Base-by-base conservation (phyloP, 2,888 invertebrate genomes). In the Heliconius erato region DNA sequence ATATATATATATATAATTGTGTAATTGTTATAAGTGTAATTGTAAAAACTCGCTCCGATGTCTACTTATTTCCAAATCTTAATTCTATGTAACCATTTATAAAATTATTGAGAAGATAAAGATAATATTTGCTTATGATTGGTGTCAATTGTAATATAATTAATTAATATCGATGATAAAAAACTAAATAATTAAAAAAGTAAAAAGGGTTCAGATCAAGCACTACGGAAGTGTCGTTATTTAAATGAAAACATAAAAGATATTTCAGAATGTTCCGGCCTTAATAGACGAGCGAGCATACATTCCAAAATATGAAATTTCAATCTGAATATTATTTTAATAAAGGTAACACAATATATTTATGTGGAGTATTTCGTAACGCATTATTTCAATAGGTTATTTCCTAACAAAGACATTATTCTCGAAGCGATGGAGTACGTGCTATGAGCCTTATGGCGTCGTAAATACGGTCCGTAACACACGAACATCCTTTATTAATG, bases 351-450 rank as follows among this genome's bases (percentile, higher is more conserved):
- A 76, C 59, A 63, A 63, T 76, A 76, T n/a, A 76, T 63, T 76
- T 80, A 63, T 40, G 69, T 68, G 68, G 40, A 16, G 28, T 26
- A 67, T 67, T 76, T 59, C n/a, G 26, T 40, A 35, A 76, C 59
- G 11, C 76, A 78, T 69, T 79, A 74, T 71, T 74, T 82, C 59
- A 74, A 83, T 67, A 80, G 80, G 63, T 79, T 74, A 65, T 71
- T 82, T 76, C 79, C 65, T 76, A 28, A 69, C 44, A 59, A 80
- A 79, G 79, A 76, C 49, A 76, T 79, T 79, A 80, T 67, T 65
- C 49, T 74, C 68, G 67, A 76, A 68, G 54, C 32, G 67, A 59
- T 32, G 49, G 68, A 28, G 67, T 49, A 68, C 59, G 40, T 71
- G 49, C 26, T 9, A 71, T 77, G 44, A 78, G 23, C 40, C 67